A percentile compares a stretch with the other conserved stretches of the same genome.
Evolutionary conservation across 2,113 vertebrate genomes (phyloP).

Genomic region (Stercorarius parasiticus): DNA sequence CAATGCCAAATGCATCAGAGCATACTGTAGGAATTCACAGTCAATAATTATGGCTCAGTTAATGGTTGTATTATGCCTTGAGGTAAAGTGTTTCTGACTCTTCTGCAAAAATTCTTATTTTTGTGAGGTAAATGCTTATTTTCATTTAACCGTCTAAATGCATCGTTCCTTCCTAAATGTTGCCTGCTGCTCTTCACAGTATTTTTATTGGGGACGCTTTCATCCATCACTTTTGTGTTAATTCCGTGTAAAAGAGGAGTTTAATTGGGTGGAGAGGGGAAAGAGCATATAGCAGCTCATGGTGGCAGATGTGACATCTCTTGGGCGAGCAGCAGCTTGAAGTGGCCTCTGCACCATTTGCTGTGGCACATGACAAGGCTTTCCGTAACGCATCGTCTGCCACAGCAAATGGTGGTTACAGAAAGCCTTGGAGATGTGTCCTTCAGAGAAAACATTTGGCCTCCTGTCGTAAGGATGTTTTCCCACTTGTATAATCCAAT

Average conservation of each 20-base stretch:
- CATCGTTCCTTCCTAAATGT: not conserved
- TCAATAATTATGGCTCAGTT: conserved; percentile 37
- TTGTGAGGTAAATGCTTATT: not conserved
- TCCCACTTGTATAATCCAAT: not conserved
- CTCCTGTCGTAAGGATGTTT: not conserved
- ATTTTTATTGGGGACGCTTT: not conserved
- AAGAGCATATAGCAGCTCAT: not conserved
- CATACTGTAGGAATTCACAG: conserved; percentile 17
- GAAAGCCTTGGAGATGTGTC: not conserved
- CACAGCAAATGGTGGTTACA: not conserved
- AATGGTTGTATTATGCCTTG: conserved; percentile 30
- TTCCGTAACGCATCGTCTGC: too few species aligned
- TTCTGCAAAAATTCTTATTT: not conserved
- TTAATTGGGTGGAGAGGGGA: not conserved
- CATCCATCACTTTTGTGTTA: not conserved
- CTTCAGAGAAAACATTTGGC: not conserved
- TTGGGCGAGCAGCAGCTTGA: not conserved
- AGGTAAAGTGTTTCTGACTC: not conserved
- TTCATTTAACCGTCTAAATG: not conserved
- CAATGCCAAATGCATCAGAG: conserved; percentile 32
- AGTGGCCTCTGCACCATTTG: too few species aligned
- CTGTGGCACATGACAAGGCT: not conserved
- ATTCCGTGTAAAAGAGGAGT: not conserved
- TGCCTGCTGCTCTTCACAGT: not conserved
- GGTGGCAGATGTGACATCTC: not conserved